Evolutionary conservation across 1,140 invertebrate genomes (phyloP), one percentile per base, ranked within the genome.

Genomic region (Rhagoletis zephyria): DNA sequence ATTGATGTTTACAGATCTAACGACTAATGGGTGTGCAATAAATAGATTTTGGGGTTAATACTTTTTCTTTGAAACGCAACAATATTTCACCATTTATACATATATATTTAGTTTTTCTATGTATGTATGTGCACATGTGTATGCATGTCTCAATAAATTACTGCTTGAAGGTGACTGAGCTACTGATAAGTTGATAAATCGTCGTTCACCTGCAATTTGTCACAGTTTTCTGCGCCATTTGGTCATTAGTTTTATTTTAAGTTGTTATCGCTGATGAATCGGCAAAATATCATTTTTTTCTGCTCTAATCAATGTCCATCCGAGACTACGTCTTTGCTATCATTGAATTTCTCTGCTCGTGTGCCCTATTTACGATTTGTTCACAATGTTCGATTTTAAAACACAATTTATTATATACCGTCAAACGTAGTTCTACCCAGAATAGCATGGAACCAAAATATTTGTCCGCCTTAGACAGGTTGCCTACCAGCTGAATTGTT

Each of bases 131-230:
- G 16, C 16, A 9, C 16, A 14, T 63, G 4, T 14, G 61, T 14
- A 12, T 63, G 61, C 16, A 63, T 16, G 61, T 70, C 61, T 63
- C 61, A 12, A 4, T 63, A 63, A 63, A 12, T 2, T 48, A 14
- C 42, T n/a, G 61, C 14, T 56, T 12, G 67, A 74, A 74, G 67
- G 67, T 3, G 14, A 48, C 67, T 14, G 67, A 74, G 40, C 14
- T 45, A 6, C 67, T 74, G 67, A 74, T 74, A 74, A 74, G 67
- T 48, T 74, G 67, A 74, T 74, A 74, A 74, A 74, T 74, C 67
- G 67, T 16, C 42, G 16, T 74, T 74, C 67, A 74, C 67, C 42
- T 74, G 67, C 67, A 48, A 74, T 45, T 45, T 74, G 67, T 74
- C 67, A 74, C 67, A 74, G 40, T 74, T 48, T 45, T 30, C 67